phyloP scores from a whole-genome alignment of 2,888 invertebrate genomes.

The Cabera pusaria region DNA sequence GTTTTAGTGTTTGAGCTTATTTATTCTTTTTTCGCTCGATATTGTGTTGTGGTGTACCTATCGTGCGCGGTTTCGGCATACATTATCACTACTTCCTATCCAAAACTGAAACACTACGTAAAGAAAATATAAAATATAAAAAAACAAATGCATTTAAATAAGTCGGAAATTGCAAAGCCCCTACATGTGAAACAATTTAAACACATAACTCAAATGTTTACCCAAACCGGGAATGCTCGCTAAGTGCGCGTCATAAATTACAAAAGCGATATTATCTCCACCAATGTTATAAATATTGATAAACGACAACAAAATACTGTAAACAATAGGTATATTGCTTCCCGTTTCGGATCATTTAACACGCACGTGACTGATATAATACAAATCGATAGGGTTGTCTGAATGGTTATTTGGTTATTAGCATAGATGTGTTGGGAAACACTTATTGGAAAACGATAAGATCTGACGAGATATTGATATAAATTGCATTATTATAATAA shows the following conservation, averaged over 20 bases:
- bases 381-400: constrained; percentile 56
- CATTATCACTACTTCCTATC: too few species aligned
- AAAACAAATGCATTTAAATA: too few species aligned
- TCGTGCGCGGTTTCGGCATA: too few species aligned
- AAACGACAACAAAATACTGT: constrained; percentile 65
- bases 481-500: neutral
- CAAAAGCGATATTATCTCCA: constrained; percentile 45
- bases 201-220: constrained; percentile 13
- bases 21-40: too few species aligned
- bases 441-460: constrained; percentile 5
- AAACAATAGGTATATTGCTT: constrained; percentile 76
- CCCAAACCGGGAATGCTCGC: constrained; percentile 14
- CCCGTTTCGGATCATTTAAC: constrained; percentile 73
- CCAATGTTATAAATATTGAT: constrained; percentile 67
- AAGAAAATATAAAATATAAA: too few species aligned
- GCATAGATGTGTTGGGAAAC: constrained; percentile 8
- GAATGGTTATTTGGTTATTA: constrained; percentile 52
- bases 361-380: constrained; percentile 63
- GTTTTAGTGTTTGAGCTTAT: too few species aligned
- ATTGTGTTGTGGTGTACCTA: too few species aligned
- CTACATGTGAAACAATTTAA: constrained; percentile 3
- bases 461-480: neutral
- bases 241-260: constrained; percentile 28
- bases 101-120: too few species aligned
- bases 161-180: too few species aligned